Percentiles rank a stretch among this genome's conserved stretches.
Conservation (phyloP, 1,140 invertebrate species). For the Acyrthosiphon pisum region DNA sequence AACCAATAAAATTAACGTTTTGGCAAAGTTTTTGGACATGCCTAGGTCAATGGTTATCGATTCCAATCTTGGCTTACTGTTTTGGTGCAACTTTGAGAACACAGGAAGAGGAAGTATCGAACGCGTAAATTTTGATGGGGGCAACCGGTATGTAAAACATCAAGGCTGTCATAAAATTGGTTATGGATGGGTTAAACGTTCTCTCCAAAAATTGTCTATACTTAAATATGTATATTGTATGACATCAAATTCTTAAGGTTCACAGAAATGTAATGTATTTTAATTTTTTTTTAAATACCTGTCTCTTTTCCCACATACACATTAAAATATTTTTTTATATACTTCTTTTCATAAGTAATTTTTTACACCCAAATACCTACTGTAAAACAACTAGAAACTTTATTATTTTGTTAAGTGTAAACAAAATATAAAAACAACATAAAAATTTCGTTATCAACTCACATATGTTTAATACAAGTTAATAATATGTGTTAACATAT, state of each 20-base stretch:
- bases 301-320: background rate
- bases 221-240: no score
- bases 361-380: no score
- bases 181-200: background rate
- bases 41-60: background rate
- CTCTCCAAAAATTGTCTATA: background rate
- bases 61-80: background rate
- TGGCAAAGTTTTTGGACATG: background rate
- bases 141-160: background rate
- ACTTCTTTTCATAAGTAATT: background rate
- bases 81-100: background rate
- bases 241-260: background rate
- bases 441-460: no score
- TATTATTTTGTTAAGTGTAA: no score
- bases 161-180: background rate
- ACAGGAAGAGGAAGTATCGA: background rate
- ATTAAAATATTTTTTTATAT: background rate
- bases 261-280: no score
- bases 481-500: no score
- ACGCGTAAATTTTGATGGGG: background rate
- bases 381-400: no score
- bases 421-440: no score
- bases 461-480: no score
- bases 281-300: background rate
- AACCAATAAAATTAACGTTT: background rate